Conservation (phyloP, 2,113 vertebrate species). For the Scartelaos histophorus region DNA sequence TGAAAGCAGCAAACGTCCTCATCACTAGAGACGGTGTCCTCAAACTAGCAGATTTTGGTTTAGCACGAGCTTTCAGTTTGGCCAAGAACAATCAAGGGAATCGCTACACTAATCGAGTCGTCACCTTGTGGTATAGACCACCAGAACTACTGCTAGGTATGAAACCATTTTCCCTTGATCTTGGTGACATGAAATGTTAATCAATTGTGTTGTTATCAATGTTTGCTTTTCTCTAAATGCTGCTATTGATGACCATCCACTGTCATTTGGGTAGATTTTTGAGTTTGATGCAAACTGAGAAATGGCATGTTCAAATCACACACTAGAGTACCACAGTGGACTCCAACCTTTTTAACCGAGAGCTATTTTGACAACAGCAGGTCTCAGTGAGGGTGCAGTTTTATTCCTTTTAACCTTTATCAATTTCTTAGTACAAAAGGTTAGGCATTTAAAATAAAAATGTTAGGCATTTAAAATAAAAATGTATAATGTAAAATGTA, state of each 20-base stretch:
- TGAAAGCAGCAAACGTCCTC: constrained; percentile 97
- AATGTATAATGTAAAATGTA: too few species aligned
- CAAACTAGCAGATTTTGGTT: constrained; percentile 94
- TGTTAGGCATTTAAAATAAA: too few species aligned
- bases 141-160: constrained; percentile 94
- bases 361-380: too few species aligned
- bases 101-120: constrained; percentile 96
- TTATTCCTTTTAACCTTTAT: too few species aligned
- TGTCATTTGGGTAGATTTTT: not conserved
- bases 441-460: too few species aligned
- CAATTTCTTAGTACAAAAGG: too few species aligned
- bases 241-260: not conserved
- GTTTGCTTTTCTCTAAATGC: not conserved
- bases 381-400: too few species aligned
- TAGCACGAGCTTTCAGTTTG: constrained; percentile 95
- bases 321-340: too few species aligned
- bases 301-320: too few species aligned
- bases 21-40: constrained; percentile 95
- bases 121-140: constrained; percentile 95
- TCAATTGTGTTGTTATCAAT: too few species aligned
- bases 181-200: not conserved
- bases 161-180: constrained; percentile 9
- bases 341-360: too few species aligned
- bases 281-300: too few species aligned
- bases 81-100: constrained; percentile 98